A percentile compares a stretch with the other conserved stretches of the same genome.
phyloP scores from a whole-genome alignment of 2,888 invertebrate genomes.

The Acanthoscelides obtectus region DNA sequence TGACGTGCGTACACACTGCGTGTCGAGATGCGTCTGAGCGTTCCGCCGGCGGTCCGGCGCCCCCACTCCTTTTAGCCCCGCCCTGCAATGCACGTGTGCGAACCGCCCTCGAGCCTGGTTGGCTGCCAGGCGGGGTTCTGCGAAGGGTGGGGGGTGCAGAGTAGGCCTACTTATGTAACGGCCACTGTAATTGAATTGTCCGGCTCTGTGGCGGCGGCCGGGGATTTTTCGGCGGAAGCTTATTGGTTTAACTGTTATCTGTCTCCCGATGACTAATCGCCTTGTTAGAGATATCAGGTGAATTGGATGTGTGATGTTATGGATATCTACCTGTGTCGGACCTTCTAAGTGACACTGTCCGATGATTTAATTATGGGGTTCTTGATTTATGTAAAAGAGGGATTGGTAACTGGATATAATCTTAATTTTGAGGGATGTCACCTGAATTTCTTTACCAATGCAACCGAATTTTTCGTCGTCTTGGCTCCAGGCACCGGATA shows the following conservation, averaged over 20 bases:
- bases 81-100: slow-evolving; percentile 44
- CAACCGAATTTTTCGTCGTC: too few relatives aligned
- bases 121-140: slow-evolving; percentile 33
- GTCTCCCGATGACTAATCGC: not conserved
- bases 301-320: not conserved
- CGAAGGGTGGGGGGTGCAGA: slow-evolving; percentile 38
- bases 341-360: not conserved
- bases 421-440: too few relatives aligned
- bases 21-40: slow-evolving; percentile 46
- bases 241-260: not conserved
- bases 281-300: not conserved
- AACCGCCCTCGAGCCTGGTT: slow-evolving; percentile 45
- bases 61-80: slow-evolving; percentile 39
- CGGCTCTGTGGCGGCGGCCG: slow-evolving; percentile 24
- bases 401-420: too few relatives aligned
- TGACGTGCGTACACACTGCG: slow-evolving; percentile 44
- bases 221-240: not conserved
- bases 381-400: too few relatives aligned
- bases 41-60: slow-evolving; percentile 8
- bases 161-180: slow-evolving; percentile 30
- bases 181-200: slow-evolving; percentile 30
- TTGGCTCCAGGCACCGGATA: too few relatives aligned
- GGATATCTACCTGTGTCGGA: not conserved
- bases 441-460: too few relatives aligned
- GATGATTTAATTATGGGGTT: too few relatives aligned